phyloP scores from a whole-genome alignment of 2,888 invertebrate species.

The Mythimna impura region DNA sequence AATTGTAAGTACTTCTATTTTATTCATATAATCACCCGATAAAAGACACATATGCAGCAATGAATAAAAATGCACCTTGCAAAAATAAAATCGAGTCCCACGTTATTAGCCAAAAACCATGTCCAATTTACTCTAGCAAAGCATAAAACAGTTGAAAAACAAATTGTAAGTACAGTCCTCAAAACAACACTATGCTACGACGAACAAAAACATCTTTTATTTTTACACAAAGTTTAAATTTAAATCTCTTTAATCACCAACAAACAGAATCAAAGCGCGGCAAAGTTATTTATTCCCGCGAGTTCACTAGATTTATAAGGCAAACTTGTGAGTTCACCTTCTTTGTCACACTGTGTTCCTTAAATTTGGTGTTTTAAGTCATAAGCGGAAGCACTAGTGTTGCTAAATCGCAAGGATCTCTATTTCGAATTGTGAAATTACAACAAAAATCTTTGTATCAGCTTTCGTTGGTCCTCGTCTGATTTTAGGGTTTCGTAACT shows the following conservation, averaged over 20 bases:
- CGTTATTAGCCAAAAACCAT: neutral
- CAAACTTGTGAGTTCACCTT: conserved; percentile 80
- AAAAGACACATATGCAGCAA: no score
- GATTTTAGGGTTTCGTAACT: no score
- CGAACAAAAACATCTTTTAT: conserved; percentile 22
- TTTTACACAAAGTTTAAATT: conserved; percentile 48
- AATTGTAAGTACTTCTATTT: no score
- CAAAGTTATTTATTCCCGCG: conserved; percentile 74
- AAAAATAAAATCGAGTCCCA: neutral
- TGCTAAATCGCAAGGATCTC: neutral
- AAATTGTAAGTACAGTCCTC: conserved; percentile 7
- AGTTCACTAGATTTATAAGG: conserved; percentile 81
- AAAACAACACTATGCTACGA: conserved; percentile 6
- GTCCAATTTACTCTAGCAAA: conserved; percentile 1
- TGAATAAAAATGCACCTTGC: neutral
- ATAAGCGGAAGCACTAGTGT: conserved; percentile 47
- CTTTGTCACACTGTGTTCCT: conserved; percentile 83
- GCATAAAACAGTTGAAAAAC: neutral
- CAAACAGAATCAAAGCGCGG: conserved; percentile 70
- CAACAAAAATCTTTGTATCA: neutral
- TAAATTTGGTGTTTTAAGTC: conserved; percentile 65
- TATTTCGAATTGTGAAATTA: neutral
- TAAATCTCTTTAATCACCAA: conserved; percentile 66
- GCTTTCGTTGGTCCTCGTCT: neutral
- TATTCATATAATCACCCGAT: no score